Base-by-base conservation (phyloP, 2,888 invertebrate genomes). In the Mallateleia sp. region DNA sequence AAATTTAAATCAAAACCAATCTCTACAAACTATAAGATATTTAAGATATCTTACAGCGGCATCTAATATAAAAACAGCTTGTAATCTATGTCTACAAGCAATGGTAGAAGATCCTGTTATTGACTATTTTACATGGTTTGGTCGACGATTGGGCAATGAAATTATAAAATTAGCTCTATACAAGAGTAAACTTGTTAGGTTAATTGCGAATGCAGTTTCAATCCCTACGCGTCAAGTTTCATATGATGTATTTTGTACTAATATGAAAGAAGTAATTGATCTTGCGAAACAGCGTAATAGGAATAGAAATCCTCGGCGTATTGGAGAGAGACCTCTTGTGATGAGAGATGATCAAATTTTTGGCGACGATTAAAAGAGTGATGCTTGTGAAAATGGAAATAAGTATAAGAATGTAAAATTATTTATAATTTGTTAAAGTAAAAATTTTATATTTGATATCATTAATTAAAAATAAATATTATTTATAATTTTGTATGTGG, bases 201-300 rank as follows among this genome's bases (percentile, higher is more conserved):
- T 58, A 34, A 58, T 58, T 34, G 58, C 58, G 28, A 34, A 5
- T 18, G 18, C 58, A 9, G 34, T 58, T 15, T 58, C 58, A 18
- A 34, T 14, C 18, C 18, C 32, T 32, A 18, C 32, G 28, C 32
- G 58, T 34, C 32, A 34, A 58, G 34, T 58, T 32, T 15, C 58
- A 6, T 6, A 58, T n/a, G 58, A 58, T 58, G 18, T 34, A 15
- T 58, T 58, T 34, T 5, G 18, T 58, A 9, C 15, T 18, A 34
- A 58, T 32, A 58, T 58, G 58, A 58, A 34, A 34, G 2, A n/a
- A 34, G 32, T 32, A 6, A 58, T 58, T 18, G 58, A 58, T 4
- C n/a, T 58, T 18, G 58, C 58, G n/a, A 58, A 58, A 20, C 58
- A 58, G n/a, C 32, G 58, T 6, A 58, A 58, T 18, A 15, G 58